A percentile compares a stretch with the other conserved stretches of the same genome.
Evolutionary conservation across 64 coral and sea anemone genomes (phyloP).

Genomic region (Montipora capricornis): DNA sequence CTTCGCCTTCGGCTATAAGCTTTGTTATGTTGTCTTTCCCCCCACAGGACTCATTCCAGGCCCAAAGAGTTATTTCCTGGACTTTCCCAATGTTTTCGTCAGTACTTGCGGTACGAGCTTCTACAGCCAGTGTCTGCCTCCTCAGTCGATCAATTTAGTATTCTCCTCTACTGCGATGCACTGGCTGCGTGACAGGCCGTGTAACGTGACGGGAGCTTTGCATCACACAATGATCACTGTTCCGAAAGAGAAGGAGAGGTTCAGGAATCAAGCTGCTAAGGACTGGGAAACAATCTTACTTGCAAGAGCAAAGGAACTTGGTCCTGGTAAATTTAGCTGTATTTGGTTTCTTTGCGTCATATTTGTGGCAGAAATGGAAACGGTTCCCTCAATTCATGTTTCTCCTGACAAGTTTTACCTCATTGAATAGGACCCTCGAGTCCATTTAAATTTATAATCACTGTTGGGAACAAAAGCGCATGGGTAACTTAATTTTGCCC

Average conservation of each 20-base stretch:
- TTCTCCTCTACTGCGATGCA: conserved; percentile 69
- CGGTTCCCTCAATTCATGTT: too few relatives aligned
- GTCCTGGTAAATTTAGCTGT: conserved; percentile 31
- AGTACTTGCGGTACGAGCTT: conserved; percentile 77
- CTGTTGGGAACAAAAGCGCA: too few relatives aligned
- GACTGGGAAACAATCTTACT: conserved; percentile 78
- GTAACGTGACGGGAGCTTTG: conserved; percentile 75
- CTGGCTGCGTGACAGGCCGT: conserved; percentile 72
- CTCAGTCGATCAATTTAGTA: conserved; percentile 30
- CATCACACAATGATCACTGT: conserved; percentile 74
- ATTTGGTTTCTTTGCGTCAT: too few relatives aligned
- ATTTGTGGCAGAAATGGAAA: too few relatives aligned
- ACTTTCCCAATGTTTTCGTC: conserved; percentile 74
- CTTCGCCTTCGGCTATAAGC: too few relatives aligned
- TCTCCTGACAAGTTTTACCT: too few relatives aligned
- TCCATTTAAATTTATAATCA: too few relatives aligned
- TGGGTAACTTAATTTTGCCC: too few relatives aligned
- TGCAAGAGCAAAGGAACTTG: conserved; percentile 69
- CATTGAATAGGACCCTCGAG: too few relatives aligned
- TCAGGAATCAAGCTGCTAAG: conserved; percentile 60
- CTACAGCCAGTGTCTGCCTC: conserved; percentile 66
- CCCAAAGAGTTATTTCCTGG: conserved; percentile 52
- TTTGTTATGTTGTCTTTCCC: not conserved
- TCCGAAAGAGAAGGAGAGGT: conserved; percentile 53
- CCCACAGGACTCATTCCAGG: conserved; percentile 58